phyloP scores from a whole-genome alignment of 2,113 vertebrate species.

The Aspidoscelis tigris region DNA sequence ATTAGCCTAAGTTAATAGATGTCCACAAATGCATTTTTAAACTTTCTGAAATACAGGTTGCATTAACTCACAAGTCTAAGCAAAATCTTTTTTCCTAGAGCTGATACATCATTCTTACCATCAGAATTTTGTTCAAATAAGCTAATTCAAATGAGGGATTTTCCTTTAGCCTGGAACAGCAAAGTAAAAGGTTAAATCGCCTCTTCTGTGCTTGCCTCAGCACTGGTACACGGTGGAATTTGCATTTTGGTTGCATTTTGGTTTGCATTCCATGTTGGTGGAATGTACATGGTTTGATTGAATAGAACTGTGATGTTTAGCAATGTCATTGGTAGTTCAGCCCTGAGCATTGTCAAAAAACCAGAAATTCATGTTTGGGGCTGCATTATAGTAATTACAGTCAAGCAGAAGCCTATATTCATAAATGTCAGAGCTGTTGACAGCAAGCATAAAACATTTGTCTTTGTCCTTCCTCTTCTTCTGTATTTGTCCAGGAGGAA shows the following conservation, averaged over 20 bases:
- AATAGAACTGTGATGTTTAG: background rate
- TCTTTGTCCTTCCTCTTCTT: background rate
- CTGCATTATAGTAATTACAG: background rate
- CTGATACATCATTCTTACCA: no score
- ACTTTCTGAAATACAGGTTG: background rate
- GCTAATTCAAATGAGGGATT: background rate
- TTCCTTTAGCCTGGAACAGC: background rate
- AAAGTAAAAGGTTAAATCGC: background rate
- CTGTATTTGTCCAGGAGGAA: conserved; percentile 17
- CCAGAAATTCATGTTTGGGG: background rate
- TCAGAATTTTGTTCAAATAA: background rate
- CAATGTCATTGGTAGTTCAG: background rate
- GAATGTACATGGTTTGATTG: background rate
- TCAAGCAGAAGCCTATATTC: background rate
- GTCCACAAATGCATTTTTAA: background rate
- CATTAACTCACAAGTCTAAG: background rate
- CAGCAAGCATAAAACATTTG: no score
- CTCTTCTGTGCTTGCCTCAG: background rate
- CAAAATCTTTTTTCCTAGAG: no score
- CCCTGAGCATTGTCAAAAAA: background rate
- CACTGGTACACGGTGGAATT: background rate
- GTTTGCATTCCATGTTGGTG: no score
- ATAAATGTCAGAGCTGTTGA: no score
- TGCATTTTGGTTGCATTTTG: background rate
- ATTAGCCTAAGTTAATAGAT: background rate